Evolutionary conservation across 1,140 invertebrate genomes (phyloP).

Genomic region (Papilio helenus): DNA sequence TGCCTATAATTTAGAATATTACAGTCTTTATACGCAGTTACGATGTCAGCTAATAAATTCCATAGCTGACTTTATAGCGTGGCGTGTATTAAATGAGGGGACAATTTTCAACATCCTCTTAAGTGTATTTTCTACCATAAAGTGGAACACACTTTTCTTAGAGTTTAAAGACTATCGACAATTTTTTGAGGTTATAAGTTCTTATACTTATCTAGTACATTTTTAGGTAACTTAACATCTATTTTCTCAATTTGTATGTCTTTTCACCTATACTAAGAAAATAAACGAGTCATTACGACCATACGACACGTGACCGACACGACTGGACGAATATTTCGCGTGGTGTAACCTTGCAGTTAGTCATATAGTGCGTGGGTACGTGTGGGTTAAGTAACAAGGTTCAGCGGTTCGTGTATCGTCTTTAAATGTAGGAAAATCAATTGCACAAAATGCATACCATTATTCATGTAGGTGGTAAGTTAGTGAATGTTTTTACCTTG

Average conservation of each 20-base stretch:
- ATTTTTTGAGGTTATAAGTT: not conserved
- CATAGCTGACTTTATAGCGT: not conserved
- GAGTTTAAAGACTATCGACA: not conserved
- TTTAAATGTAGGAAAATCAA: conserved; percentile 12
- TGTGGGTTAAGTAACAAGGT: conserved; percentile 29
- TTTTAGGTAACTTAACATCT: no score
- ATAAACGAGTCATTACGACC: not conserved
- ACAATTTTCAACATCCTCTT: conserved; percentile 1
- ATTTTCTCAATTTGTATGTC: no score
- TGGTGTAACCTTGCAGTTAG: conserved; percentile 36
- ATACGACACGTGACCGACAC: conserved; percentile 14
- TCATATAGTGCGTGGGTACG: conserved; percentile 40
- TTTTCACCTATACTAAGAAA: not conserved
- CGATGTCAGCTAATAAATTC: not conserved
- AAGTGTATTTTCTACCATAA: not conserved
- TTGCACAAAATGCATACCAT: conserved; percentile 1
- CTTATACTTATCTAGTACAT: not conserved
- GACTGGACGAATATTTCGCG: not conserved
- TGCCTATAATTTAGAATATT: not conserved
- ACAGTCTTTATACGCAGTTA: not conserved
- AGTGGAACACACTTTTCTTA: not conserved
- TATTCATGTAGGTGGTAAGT: not conserved
- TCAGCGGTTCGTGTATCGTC: not conserved
- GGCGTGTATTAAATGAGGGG: not conserved
- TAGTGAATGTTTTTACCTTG: conserved; percentile 7